These are phyloP conservation scores for Drosophila punjabiensis DNA, from an alignment of 1,140 invertebrate species.

Conservation along the genomic window DNA sequence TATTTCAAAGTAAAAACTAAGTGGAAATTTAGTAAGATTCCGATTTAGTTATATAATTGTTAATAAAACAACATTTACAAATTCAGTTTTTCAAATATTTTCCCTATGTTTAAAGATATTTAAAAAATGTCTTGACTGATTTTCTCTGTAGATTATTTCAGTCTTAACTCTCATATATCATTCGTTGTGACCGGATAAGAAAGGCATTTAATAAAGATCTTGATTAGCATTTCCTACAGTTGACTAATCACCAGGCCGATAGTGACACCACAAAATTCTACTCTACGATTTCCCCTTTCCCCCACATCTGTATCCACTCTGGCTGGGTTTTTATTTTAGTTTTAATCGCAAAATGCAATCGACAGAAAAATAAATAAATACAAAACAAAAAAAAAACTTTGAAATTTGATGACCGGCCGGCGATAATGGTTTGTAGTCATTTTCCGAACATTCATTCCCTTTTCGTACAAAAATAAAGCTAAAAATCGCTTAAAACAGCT, in stretches of 20 bases:
- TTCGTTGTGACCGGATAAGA: constrained; percentile 8
- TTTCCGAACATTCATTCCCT: constrained; percentile 64
- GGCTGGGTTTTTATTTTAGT: constrained; percentile 19
- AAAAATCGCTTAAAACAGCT: constrained; percentile 64
- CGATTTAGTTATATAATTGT: too few relatives aligned
- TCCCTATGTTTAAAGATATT: background rate
- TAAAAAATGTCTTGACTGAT: background rate
- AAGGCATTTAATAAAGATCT: constrained; percentile 21
- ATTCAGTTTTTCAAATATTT: too few relatives aligned
- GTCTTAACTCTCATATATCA: constrained; percentile 11
- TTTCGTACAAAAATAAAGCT: constrained; percentile 39
- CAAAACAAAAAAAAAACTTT: constrained; percentile 53
- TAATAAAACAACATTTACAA: too few relatives aligned
- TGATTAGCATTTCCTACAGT: constrained; percentile 27
- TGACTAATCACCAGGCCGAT: constrained; percentile 41
- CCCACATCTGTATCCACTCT: constrained; percentile 6
- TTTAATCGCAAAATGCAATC: constrained; percentile 71
- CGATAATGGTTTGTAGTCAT: constrained; percentile 80
- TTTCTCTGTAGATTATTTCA: background rate
- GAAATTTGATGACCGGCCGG: constrained; percentile 68
- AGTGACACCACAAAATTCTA: background rate
- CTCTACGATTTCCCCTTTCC: background rate
- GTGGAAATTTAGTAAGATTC: too few relatives aligned
- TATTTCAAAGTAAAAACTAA: too few relatives aligned
- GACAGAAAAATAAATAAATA: constrained; percentile 17